A percentile compares a stretch with the other conserved stretches of the same genome.
phyloP scores from a whole-genome alignment of 2,113 vertebrate genomes.

The Pseudorhombus dupliciocellatus region DNA sequence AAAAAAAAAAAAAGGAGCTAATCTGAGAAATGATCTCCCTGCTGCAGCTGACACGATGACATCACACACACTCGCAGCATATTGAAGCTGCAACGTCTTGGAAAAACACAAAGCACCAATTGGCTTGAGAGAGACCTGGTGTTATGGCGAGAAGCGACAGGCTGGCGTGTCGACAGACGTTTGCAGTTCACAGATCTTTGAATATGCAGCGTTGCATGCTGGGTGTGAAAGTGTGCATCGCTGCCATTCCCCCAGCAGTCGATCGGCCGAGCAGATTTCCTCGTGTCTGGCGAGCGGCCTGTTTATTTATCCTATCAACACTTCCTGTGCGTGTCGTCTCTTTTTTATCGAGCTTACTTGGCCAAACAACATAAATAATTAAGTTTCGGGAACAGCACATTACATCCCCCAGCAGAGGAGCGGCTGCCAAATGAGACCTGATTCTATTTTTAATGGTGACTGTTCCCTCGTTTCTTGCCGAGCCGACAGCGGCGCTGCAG shows the following conservation, averaged over 20 bases:
- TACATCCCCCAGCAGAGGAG: constrained; percentile 31
- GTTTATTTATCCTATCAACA: constrained; percentile 53
- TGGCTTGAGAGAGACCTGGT: constrained; percentile 18
- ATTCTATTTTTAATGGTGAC: constrained; percentile 43
- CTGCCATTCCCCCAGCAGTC: constrained; percentile 39
- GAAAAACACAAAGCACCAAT: not conserved
- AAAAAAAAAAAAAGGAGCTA: not conserved
- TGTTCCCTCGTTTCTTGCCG: not conserved
- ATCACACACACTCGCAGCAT: not conserved
- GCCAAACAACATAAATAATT: constrained; percentile 66
- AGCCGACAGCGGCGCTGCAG: constrained; percentile 17
- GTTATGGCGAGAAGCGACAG: constrained; percentile 63
- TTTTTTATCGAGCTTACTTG: constrained; percentile 29
- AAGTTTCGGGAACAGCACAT: constrained; percentile 50
- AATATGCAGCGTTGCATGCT: constrained; percentile 53
- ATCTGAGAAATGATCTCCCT: not conserved
- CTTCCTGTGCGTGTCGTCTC: constrained; percentile 14
- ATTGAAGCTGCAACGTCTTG: not conserved
- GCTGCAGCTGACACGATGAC: not conserved
- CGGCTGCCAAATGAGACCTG: constrained; percentile 19
- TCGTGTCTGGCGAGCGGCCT: constrained; percentile 21
- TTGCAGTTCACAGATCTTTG: constrained; percentile 64
- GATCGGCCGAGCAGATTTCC: constrained; percentile 44
- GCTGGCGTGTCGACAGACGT: constrained; percentile 67
- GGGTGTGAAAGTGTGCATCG: constrained; percentile 68